Evolutionary conservation across 2,888 invertebrate species (phyloP).

Genomic region (Apotomis betuletana): DNA sequence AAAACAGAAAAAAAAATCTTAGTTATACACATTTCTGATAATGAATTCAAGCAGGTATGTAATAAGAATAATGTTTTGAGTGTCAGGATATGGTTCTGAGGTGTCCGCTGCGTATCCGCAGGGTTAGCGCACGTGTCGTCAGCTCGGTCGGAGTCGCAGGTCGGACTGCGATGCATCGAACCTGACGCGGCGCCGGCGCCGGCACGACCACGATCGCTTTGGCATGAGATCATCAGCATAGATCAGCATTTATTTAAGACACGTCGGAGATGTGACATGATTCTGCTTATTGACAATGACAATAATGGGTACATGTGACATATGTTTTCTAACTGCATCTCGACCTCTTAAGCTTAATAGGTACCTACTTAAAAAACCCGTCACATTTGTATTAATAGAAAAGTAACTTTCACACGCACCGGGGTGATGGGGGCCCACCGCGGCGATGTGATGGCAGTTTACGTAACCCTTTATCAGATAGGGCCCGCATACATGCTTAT

Average conservation of each 20-base stretch:
- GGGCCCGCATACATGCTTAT: constrained; percentile 23
- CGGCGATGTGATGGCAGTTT: not conserved
- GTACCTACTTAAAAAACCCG: not conserved
- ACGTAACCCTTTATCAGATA: constrained; percentile 32
- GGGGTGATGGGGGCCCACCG: not conserved
- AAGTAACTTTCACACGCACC: constrained; percentile 23
- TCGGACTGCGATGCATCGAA: not conserved
- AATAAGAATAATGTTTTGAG: not conserved
- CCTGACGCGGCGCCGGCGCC: not conserved
- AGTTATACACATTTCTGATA: too few relatives aligned
- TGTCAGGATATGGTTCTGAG: not conserved
- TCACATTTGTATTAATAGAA: constrained; percentile 13
- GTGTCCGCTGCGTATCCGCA: not conserved
- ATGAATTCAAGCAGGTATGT: too few relatives aligned
- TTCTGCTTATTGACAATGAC: not conserved
- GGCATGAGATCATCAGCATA: too few relatives aligned
- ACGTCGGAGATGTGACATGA: too few relatives aligned
- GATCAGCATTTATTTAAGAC: too few relatives aligned
- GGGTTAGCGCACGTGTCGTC: not conserved
- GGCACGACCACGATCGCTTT: not conserved
- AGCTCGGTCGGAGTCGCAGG: not conserved
- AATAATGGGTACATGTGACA: not conserved
- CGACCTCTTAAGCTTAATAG: not conserved
- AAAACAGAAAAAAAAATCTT: too few relatives aligned
- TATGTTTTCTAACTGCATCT: not conserved